Base-by-base conservation (phyloP, 2,888 invertebrate species). In the Limenitis camilla region DNA sequence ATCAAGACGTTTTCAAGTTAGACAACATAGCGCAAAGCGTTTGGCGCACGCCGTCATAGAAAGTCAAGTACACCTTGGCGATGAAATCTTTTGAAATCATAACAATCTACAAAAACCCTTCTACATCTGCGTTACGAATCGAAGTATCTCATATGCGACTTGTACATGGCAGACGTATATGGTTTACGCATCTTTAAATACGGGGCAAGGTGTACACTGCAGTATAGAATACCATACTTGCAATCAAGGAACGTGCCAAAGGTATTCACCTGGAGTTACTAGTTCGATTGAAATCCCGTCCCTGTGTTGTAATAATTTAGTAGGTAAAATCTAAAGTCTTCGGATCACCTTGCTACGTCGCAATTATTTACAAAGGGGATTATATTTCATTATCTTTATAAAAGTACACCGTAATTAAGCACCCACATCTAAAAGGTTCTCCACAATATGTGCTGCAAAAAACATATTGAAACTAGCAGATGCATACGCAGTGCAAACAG, bases 361-460 rank as follows among this genome's bases (percentile, higher is more conserved):
- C 78, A 70, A 84, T 86, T 83, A 85, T 84, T 82, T 74, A 78
- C 76, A 71, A 73, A 67, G 65, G 71, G 77, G 78, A 86, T 86
- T 83, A 74, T 81, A 86, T 87, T 86, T 83, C 86, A 76, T 78
- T 84, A 85, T 86, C 84, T 83, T 83, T 80, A 78, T 76, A 71
- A 76, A 77, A 71, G 74, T 77, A 75, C 76, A 67, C 74, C 70
- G 74, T 81, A 87, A 87, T 87, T 86, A 87, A 81, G 83, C 81
- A 75, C 86, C 86, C 84, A 81, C 84, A 85, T 86, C 73, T 71
- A 75, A 72, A 70, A 71, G 71, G 61, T 67, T 64, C 66, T 74
- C 65, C 65, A 72, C 66, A 72, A 73, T 74, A 69, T 73, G 68
- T 63, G 62, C 53, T 55, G 64, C 70, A 81, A 81, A 80, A 69